phyloP scores from a whole-genome alignment of 2,888 invertebrate genomes.

The Cyrtodaria siliqua region DNA sequence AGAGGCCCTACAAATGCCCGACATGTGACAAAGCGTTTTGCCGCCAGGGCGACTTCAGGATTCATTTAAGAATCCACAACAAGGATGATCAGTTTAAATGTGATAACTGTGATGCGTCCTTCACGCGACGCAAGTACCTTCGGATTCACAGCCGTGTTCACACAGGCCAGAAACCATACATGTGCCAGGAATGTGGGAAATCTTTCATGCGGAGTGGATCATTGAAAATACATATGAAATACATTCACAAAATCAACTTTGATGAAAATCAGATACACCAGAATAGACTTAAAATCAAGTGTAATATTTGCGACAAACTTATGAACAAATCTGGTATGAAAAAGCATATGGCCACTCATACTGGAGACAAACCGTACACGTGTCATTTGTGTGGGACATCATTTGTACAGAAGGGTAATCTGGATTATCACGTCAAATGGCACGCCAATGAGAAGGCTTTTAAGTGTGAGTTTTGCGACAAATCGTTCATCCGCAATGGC shows the following conservation, averaged over 20 bases:
- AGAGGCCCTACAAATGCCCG: not conserved
- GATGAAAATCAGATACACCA: not conserved
- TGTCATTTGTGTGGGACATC: conserved; percentile 3
- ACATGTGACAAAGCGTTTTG: not conserved
- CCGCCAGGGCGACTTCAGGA: not conserved
- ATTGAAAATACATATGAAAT: conserved; percentile 2
- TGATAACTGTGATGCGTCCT: not conserved
- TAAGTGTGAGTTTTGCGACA: not conserved
- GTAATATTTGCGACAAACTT: not conserved
- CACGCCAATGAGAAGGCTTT: conserved; percentile 6
- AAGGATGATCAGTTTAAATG: not conserved
- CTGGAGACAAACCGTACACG: not conserved
- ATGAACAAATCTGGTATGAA: conserved; percentile 1
- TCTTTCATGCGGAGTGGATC: not conserved
- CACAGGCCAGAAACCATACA: not conserved
- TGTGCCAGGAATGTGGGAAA: not conserved
- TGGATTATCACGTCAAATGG: not conserved
- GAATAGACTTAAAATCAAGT: not conserved
- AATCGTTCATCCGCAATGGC: not conserved
- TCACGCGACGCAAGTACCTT: not conserved
- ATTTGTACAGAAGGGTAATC: not conserved
- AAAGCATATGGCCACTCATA: conserved; percentile 4
- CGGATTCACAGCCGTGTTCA: not conserved
- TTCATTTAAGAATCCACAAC: not conserved
- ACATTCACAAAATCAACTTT: not conserved